Base-by-base conservation (phyloP, 2,888 invertebrate species). In the Pachliopta kotzebuea region DNA sequence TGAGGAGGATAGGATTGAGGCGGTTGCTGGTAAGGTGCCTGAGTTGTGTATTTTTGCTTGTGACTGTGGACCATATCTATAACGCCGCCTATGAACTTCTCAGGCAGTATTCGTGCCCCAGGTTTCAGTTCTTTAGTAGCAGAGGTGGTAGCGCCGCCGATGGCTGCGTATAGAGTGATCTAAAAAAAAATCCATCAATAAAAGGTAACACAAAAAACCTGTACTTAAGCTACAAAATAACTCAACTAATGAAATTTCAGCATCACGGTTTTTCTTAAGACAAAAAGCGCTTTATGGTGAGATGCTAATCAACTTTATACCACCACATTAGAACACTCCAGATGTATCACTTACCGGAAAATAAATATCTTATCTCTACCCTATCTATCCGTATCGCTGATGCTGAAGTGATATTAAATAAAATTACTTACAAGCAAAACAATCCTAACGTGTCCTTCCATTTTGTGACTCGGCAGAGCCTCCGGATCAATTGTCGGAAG, bases 71-170 rank as follows among this genome's bases (percentile, higher is more conserved):
- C 86, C 11, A 87, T 86, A 67, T 90, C 90, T 17, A 91, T 90
- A n/a, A 90, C 88, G 0, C 88, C 86, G 2, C 87, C 88, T 42
- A 90, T 85, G 23, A 91, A 88, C 70, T 89, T 90, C 70, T 91
- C 90, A 0, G 90, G 88, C 26, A 90, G 86, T 55, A 85, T 71
- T 0, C 87, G 78, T 1, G 81, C 80, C 23, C 83, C 85, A 60
- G 84, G 84, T 62, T 80, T 73, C 0, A 79, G 60, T 54, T 74
- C 74, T 56, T 69, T 73, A 18, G 71, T 71, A 11, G 67, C 63
- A 26, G 66, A 55, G n/a, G 69, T 45, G 1, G 62, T 56, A 14
- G 70, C 69, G 31, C 55, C 37, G 26, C 61, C 55, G 18, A 23
- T 60, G 62, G 54, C 45, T 54, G 42, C 60, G 56, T 57, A 18